Conservation (phyloP, 2,797 vertebrate species). For the Sebastes kiyomatsui region DNA sequence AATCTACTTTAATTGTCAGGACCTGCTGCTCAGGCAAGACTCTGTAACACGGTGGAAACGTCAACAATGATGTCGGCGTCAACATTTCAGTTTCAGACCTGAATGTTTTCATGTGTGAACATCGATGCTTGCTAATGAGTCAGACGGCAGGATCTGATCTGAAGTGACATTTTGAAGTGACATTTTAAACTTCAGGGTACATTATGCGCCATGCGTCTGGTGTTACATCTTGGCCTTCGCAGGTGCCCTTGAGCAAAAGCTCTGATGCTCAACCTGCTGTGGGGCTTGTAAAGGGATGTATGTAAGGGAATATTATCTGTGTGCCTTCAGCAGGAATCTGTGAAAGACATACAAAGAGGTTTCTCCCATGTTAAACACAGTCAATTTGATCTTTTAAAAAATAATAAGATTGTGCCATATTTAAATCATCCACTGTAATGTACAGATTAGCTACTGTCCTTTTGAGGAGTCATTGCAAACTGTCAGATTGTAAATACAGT, state of each 20-base stretch:
- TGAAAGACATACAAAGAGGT: background rate
- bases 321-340: background rate
- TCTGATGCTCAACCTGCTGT: background rate
- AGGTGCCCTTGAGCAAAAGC: slow-evolving; percentile 28
- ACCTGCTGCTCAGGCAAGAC: background rate
- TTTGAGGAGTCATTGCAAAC: background rate
- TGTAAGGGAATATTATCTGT: background rate
- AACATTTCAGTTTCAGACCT: slow-evolving; percentile 13
- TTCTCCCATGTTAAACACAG: background rate
- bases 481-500: background rate
- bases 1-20: background rate
- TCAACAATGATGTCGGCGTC: background rate
- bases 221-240: slow-evolving; percentile 21
- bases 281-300: background rate
- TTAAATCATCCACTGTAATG: background rate
- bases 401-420: too few species aligned
- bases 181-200: slow-evolving; percentile 60
- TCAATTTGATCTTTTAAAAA: background rate
- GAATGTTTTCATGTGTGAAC: slow-evolving; percentile 13
- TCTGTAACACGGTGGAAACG: slow-evolving; percentile 1
- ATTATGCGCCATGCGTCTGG: slow-evolving; percentile 3
- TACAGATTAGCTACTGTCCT: background rate
- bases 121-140: slow-evolving; percentile 25
- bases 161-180: slow-evolving; percentile 58
- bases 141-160: slow-evolving; percentile 31